Evolutionary conservation across 2,888 invertebrate species (phyloP), one percentile per base, ranked within the genome.

Genomic region (Amiota communis): DNA sequence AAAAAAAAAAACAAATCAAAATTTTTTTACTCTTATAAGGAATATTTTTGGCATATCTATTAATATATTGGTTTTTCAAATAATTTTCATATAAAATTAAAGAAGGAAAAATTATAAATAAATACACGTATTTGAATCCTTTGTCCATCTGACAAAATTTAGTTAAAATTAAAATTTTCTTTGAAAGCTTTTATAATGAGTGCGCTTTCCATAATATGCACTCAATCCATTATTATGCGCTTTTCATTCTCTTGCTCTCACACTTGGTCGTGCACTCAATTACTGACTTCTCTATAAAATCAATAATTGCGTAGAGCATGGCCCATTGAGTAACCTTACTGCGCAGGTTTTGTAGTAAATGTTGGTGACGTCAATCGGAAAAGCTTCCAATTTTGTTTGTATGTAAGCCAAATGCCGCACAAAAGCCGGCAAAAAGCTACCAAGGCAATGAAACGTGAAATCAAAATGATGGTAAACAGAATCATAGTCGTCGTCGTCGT

Each of bases 341-440:
- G 77, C 79, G 81, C 83, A 87, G 82, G 82, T 80, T 73, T 80
- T 83, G 77, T 79, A 81, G 79, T 79, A 79, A 74, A 75, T 36
- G 61, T 75, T 78, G 80, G 83, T 87, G 87, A 87, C 87, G 87
- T 87, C 88, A 87, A 87, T 87, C 76, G 87, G 76, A 79, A 86
- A 86, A 87, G 88, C 87, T 88, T 69, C 47, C 36, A 76, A 75
- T 23, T 36, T 36, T 61, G 17, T 23, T 36, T 59, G 59, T 17
- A 59, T 15, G 72, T 67, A 36, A 53, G 65, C 57, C 61, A 71
- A 67, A 72, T 71, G 51, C 61, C 71, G 15, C 65, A 77, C 77
- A 84, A 86, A 85, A 79, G 83, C 87, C 87, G 87, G 83, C 79
- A 78, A 65, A 63, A 74, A 74, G 67, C 70, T 68, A 46, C 17